Conservation (phyloP, 2,888 invertebrate species). For the Protodeltote pygarga region DNA sequence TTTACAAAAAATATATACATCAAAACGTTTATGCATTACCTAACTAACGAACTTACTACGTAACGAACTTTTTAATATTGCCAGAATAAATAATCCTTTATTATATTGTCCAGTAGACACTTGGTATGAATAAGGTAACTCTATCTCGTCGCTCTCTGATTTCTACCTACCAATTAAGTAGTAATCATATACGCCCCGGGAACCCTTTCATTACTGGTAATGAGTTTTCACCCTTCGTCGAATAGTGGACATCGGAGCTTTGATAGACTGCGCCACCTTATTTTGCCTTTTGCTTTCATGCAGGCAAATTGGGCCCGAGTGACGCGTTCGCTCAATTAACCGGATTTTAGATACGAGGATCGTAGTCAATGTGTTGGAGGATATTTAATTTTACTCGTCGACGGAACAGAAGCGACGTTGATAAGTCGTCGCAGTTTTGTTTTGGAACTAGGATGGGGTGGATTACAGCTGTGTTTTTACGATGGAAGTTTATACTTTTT, state of each 20-base stretch:
- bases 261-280: slow-evolving; percentile 68
- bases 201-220: slow-evolving; percentile 84
- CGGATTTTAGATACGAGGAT: slow-evolving; percentile 33
- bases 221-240: slow-evolving; percentile 84
- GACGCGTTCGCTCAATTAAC: slow-evolving; percentile 63
- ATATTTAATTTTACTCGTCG: slow-evolving; percentile 38
- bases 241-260: slow-evolving; percentile 81
- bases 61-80: too few relatives aligned
- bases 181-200: slow-evolving; percentile 84
- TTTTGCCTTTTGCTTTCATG: slow-evolving; percentile 73
- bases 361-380: slow-evolving; percentile 31
- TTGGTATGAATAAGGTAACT: slow-evolving; percentile 69
- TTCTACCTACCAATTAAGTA: slow-evolving; percentile 84
- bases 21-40: too few relatives aligned
- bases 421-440: slow-evolving; percentile 23
- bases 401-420: slow-evolving; percentile 15
- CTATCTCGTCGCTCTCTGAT: slow-evolving; percentile 77
- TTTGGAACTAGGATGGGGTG: slow-evolving; percentile 1
- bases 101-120: slow-evolving; percentile 22
- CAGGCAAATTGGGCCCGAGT: slow-evolving; percentile 66
- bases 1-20: too few relatives aligned
- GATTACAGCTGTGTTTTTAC: slow-evolving; percentile 12
- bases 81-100: too few relatives aligned
- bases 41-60: too few relatives aligned
- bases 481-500: slow-evolving; percentile 4